phyloP scores from a whole-genome alignment of 92 coral and sea anemone genomes.

The Nematostella vectensis region DNA sequence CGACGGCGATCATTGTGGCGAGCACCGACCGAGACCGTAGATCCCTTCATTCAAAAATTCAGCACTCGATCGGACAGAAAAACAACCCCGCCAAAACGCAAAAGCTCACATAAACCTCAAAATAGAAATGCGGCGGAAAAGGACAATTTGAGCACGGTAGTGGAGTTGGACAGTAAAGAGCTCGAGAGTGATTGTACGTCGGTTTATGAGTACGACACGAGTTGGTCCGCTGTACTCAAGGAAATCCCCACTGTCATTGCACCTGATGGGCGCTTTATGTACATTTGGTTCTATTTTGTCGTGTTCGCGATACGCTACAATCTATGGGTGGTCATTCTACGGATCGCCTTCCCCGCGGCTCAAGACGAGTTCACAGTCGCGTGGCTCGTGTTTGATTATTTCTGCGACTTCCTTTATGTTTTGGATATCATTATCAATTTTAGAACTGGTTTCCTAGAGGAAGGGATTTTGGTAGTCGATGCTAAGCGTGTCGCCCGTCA shows the following conservation, averaged over 20 bases:
- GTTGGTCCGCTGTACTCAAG: constrained; percentile 14
- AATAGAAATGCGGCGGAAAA: constrained; percentile 5
- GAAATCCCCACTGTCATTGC: constrained; percentile 54
- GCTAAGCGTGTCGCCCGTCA: constrained; percentile 34
- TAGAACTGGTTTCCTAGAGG: constrained; percentile 78
- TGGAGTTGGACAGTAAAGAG: constrained; percentile 33
- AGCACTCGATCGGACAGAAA: constrained; percentile 84
- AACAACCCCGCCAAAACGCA: constrained; percentile 49
- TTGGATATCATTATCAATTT: constrained; percentile 55
- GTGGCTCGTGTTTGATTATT: constrained; percentile 78
- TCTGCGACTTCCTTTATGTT: constrained; percentile 65
- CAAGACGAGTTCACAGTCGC: constrained; percentile 52
- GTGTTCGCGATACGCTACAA: constrained; percentile 86
- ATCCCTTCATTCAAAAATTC: constrained; percentile 92
- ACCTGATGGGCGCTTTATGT: constrained; percentile 71
- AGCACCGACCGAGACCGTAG: constrained; percentile 53
- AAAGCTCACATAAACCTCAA: constrained; percentile 25
- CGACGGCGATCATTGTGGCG: constrained; percentile 56
- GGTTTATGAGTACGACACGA: constrained; percentile 30
- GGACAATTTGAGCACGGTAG: constrained; percentile 4
- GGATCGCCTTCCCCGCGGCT: constrained; percentile 81
- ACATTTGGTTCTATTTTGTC: constrained; percentile 72
- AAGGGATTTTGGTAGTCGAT: constrained; percentile 74
- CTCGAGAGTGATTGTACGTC: constrained; percentile 41
- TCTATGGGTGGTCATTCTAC: constrained; percentile 72